These are phyloP conservation scores for Temnothorax ravouxi DNA, from an alignment of 2,888 invertebrate species.

Conservation along the genomic window DNA sequence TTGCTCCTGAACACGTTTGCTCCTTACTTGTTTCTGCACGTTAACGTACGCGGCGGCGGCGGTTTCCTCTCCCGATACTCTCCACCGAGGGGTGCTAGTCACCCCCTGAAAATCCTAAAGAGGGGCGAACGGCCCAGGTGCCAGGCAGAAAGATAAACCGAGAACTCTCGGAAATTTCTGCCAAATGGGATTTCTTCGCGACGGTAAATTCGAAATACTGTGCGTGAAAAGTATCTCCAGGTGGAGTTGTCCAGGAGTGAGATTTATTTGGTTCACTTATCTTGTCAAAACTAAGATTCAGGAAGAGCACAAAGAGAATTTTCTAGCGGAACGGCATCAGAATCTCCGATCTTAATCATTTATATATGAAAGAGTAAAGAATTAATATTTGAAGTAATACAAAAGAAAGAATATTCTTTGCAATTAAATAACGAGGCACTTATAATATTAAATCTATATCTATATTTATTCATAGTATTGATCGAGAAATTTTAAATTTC, in stretches of 20 bases:
- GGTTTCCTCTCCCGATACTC: constrained; percentile 13
- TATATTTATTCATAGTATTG: neutral
- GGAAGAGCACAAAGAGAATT: neutral
- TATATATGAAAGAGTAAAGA: neutral
- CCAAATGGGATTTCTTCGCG: neutral
- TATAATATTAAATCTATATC: neutral
- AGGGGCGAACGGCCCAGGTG: constrained; percentile 40
- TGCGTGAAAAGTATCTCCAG: constrained; percentile 19
- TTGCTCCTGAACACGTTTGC: constrained; percentile 20
- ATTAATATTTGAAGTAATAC: neutral
- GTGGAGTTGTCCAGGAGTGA: neutral
- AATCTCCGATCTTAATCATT: neutral
- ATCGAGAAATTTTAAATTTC: neutral
- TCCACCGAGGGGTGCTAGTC: constrained; percentile 15
- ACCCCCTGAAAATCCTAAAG: constrained; percentile 31
- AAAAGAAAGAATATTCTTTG: neutral
- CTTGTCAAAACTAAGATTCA: neutral
- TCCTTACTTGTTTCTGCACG: constrained; percentile 48
- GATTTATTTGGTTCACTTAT: constrained; percentile 22
- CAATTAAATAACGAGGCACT: constrained; percentile 5
- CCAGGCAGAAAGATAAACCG: constrained; percentile 18
- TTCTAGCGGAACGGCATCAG: neutral
- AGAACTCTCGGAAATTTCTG: constrained; percentile 11
- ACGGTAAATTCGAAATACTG: neutral
- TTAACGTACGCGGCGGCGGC: constrained; percentile 17